Conservation (phyloP, 2,113 vertebrate genomes). For the Anoplopoma fimbria region DNA sequence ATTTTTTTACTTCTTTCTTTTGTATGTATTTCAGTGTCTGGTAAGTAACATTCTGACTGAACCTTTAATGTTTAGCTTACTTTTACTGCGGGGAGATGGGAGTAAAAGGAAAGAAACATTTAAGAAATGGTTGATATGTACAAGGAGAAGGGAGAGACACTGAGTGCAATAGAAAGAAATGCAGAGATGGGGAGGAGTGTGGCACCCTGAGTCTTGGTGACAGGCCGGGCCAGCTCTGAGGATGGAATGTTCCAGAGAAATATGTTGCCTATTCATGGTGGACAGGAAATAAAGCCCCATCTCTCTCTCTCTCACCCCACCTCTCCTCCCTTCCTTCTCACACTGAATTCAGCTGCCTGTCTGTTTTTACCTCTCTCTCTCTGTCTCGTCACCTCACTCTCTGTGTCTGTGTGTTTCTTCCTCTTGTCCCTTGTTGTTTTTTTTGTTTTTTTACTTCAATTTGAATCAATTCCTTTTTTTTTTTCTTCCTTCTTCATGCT, state of each 20-base stretch:
- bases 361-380: slow-evolving; percentile 23
- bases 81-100: background rate
- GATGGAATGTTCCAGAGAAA: slow-evolving; percentile 80
- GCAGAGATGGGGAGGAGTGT: slow-evolving; percentile 64
- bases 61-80: background rate
- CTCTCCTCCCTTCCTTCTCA: slow-evolving; percentile 31
- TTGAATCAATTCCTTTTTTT: slow-evolving; percentile 36
- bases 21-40: background rate
- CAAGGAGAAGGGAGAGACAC: slow-evolving; percentile 5
- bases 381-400: slow-evolving; percentile 5
- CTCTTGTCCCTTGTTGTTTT: background rate
- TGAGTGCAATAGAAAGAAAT: slow-evolving; percentile 36
- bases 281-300: slow-evolving; percentile 73
- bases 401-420: background rate
- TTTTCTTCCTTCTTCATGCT: slow-evolving; percentile 46
- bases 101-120: background rate
- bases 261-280: slow-evolving; percentile 78
- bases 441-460: slow-evolving; percentile 38
- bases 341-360: slow-evolving; percentile 43
- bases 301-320: slow-evolving; percentile 22
- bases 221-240: slow-evolving; percentile 68
- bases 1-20: background rate
- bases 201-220: slow-evolving; percentile 71
- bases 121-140: background rate
- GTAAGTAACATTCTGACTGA: background rate